Evolutionary conservation across 2,888 invertebrate species (phyloP).

Genomic region (Luperina testacea): DNA sequence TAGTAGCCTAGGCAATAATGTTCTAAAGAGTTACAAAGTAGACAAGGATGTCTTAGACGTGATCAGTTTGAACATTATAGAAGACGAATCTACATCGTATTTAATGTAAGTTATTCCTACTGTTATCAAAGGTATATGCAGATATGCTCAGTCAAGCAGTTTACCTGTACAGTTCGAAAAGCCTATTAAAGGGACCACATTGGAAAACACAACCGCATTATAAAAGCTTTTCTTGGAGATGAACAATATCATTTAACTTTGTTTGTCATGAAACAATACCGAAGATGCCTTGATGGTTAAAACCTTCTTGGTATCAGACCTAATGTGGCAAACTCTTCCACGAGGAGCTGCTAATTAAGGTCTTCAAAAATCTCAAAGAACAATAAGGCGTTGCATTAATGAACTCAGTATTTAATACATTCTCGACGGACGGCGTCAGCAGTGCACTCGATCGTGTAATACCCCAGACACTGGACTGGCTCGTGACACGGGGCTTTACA

Average conservation of each 20-base stretch:
- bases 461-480: slow-evolving; percentile 64
- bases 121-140: background rate
- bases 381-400: slow-evolving; percentile 25
- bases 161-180: background rate
- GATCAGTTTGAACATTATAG: background rate
- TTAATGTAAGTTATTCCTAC: background rate
- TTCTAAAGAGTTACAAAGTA: slow-evolving; percentile 2
- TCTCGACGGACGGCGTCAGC: slow-evolving; percentile 41
- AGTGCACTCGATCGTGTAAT: slow-evolving; percentile 65
- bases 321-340: too few relatives aligned
- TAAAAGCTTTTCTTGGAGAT: background rate
- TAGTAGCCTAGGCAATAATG: slow-evolving; percentile 9
- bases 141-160: background rate
- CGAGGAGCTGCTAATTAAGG: slow-evolving; percentile 4
- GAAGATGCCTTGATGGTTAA: background rate
- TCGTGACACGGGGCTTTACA: slow-evolving; percentile 70
- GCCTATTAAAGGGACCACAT: background rate
- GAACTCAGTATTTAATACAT: slow-evolving; percentile 52
- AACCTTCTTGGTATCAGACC: too few relatives aligned
- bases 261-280: background rate
- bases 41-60: too few relatives aligned
- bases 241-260: background rate
- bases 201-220: background rate
- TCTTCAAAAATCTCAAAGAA: background rate
- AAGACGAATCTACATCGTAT: background rate